Evolutionary conservation across 2,888 invertebrate species (phyloP), one percentile per base, ranked within the genome.

Genomic region (Leptopilina drosophilae): DNA sequence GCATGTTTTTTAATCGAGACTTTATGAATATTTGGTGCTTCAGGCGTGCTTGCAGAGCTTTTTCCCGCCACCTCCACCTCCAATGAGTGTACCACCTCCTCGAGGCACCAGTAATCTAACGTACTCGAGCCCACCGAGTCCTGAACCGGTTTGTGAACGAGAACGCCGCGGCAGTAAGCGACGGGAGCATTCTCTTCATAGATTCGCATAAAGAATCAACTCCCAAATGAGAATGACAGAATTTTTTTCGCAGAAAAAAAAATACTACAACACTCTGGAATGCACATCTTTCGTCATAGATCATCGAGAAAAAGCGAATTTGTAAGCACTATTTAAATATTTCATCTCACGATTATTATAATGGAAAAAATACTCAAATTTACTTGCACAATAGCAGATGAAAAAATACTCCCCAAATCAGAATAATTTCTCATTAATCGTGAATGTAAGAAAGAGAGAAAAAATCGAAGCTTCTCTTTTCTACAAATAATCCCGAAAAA

Each of bases 41-140:
- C 83, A 91, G 91, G 91, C 91, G 76, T 91, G 91, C 85, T 90
- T 91, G 87, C 91, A 91, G 91, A 91, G 91, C 85, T 91, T 91
- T 87, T 91, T 91, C 85, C 91, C 91, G 75, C 91, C 91, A 67
- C 91, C 91, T 40, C 91, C 91, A 65, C 91, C 91, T 4, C 91
- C 90, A 79, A 90, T 91, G 90, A 90, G 88, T 81, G 89, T 87
- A 59, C 91, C 91, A 42, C 91, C 91, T 73, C 84, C 88, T 64
- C 89, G 91, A 79, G 91, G 91, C 77, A 88, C 90, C 80, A 91
- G 87, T 87, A 91, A 91, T 79, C 87, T 91, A 80, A 91, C 91
- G 82, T 91, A 91, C 84, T 91, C 91, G 83, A 90, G 91, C 79
- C 91, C 91, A 65, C 91, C 91, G 84, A 91, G 91, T 84, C 91